Percentiles rank a stretch among this genome's conserved stretches.
phyloP scores from a whole-genome alignment of 2,113 vertebrate genomes.

The Proteles cristata region DNA sequence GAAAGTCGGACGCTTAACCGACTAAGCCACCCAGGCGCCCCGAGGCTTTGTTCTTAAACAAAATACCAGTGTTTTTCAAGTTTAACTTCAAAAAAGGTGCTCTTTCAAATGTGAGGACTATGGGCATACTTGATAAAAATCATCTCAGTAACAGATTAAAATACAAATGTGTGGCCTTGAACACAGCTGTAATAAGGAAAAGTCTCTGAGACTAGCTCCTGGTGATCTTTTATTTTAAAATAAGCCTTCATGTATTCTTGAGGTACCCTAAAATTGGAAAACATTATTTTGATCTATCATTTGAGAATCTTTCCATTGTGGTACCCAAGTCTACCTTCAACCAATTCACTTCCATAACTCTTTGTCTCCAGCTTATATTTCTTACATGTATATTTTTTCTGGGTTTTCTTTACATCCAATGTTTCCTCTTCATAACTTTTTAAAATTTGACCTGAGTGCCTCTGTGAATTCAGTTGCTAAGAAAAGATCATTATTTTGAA shows the following conservation, averaged over 20 bases:
- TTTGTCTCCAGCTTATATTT: not conserved
- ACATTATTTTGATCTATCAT: not conserved
- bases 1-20: no score
- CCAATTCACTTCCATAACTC: not conserved
- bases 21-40: no score
- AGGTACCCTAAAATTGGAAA: not conserved
- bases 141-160: not conserved
- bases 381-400: not conserved
- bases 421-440: not conserved
- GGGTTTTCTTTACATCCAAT: not conserved
- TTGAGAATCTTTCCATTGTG: not conserved
- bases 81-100: not conserved
- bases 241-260: not conserved
- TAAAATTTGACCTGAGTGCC: not conserved
- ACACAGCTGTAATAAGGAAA: not conserved
- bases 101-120: not conserved
- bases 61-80: not conserved
- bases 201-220: not conserved
- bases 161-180: not conserved
- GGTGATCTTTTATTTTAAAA: not conserved
- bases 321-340: not conserved
- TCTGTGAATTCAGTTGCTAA: not conserved
- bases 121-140: not conserved
- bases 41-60: not conserved
- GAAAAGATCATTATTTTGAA: not conserved